Evolutionary conservation across 2,888 invertebrate species (phyloP).

Genomic region (Rhorus exstirpatorius): DNA sequence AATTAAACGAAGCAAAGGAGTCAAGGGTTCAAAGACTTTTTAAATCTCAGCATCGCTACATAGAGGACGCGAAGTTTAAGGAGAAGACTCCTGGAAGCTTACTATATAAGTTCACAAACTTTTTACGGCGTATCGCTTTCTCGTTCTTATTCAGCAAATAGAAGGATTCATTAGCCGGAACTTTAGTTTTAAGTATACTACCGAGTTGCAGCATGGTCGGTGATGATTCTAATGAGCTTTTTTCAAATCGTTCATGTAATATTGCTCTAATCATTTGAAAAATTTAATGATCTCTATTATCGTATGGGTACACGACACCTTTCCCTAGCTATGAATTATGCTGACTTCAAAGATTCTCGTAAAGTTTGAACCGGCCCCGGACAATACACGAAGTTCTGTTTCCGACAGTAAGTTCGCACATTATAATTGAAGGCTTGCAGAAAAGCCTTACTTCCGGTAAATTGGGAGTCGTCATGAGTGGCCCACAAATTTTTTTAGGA

Average conservation of each 20-base stretch:
- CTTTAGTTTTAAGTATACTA: conserved; percentile 57
- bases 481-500: conserved; percentile 25
- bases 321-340: background rate
- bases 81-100: conserved; percentile 47
- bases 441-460: background rate
- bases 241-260: conserved; percentile 9
- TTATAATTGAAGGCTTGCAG: background rate
- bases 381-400: conserved; percentile 10
- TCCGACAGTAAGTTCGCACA: conserved; percentile 13
- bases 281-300: background rate
- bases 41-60: conserved; percentile 26
- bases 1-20: conserved; percentile 44
- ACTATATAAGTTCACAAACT: conserved; percentile 55
- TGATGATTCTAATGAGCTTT: conserved; percentile 39
- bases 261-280: background rate
- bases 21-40: conserved; percentile 53
- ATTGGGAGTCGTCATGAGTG: conserved; percentile 23
- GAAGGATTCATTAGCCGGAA: conserved; percentile 57
- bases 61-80: conserved; percentile 13
- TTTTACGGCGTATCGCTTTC: conserved; percentile 56
- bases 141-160: conserved; percentile 51
- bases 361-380: background rate
- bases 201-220: conserved; percentile 20
- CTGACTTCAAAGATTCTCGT: background rate
- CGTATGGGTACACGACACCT: conserved; percentile 15